Conservation (phyloP, 2,113 vertebrate species). For the Sturnus vulgaris region DNA sequence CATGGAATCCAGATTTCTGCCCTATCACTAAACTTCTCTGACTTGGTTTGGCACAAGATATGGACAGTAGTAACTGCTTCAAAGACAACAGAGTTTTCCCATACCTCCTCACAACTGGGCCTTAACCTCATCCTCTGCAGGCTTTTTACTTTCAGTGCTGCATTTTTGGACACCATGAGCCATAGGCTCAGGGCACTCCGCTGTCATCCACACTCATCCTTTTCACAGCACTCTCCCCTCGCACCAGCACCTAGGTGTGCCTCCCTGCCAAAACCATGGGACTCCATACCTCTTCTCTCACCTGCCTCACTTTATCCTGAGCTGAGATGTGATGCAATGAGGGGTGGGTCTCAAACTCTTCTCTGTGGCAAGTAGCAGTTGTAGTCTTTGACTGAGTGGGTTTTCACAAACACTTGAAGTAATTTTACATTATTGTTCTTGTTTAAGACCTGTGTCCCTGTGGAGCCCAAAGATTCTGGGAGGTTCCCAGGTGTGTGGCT, state of each 20-base stretch:
- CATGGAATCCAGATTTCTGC: not conserved
- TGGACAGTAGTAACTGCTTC: not conserved
- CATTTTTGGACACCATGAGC: not conserved
- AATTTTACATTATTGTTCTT: not conserved
- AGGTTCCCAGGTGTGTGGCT: not conserved
- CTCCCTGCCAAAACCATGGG: not conserved
- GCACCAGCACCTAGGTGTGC: not conserved
- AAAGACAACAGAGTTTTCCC: not conserved
- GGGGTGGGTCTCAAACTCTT: not conserved
- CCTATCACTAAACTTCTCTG: not conserved
- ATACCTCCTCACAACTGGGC: not conserved
- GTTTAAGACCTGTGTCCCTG: not conserved
- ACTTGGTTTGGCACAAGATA: not conserved
- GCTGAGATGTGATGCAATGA: not conserved
- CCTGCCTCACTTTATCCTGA: not conserved
- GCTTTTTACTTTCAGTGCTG: not conserved
- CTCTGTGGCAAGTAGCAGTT: not conserved
- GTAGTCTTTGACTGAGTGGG: not conserved
- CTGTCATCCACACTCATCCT: not conserved
- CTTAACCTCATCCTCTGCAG: not conserved
- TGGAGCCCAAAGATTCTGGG: not conserved
- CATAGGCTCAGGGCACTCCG: fast-evolving
- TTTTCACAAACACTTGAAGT: not conserved
- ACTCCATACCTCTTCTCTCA: not conserved
- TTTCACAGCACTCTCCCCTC: not conserved